These are phyloP conservation scores for Teleogryllus oceanicus DNA, from an alignment of 2,888 invertebrate species.

Conservation along the genomic window DNA sequence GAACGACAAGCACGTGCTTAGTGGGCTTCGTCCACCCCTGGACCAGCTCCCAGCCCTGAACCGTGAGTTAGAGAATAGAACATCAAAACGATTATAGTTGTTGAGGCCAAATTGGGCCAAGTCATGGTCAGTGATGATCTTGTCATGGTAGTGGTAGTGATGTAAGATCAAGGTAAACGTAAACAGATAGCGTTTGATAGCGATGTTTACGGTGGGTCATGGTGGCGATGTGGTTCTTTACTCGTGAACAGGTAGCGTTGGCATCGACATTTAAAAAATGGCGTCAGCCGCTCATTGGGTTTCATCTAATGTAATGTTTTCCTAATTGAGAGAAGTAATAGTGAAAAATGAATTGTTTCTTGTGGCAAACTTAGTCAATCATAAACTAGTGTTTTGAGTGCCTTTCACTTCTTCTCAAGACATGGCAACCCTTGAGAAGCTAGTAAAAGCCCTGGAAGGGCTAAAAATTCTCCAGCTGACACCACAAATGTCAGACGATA, in stretches of 20 bases:
- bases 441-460: constrained; percentile 56
- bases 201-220: too few relatives aligned
- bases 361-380: not conserved
- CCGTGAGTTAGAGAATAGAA: too few relatives aligned
- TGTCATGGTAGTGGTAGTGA: too few relatives aligned
- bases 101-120: too few relatives aligned
- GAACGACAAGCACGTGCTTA: too few relatives aligned
- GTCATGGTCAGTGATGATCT: too few relatives aligned
- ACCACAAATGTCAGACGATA: constrained; percentile 44
- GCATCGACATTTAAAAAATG: constrained; percentile 5
- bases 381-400: not conserved
- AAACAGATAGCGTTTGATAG: too few relatives aligned
- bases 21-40: too few relatives aligned
- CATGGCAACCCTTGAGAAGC: constrained; percentile 49
- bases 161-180: too few relatives aligned
- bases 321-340: not conserved
- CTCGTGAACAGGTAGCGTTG: not conserved
- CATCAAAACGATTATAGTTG: too few relatives aligned
- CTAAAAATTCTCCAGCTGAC: constrained; percentile 52
- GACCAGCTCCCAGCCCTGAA: too few relatives aligned
- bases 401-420: not conserved
- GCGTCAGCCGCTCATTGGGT: not conserved
- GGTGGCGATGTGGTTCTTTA: too few relatives aligned
- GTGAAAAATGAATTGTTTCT: not conserved
- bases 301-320: not conserved